Evolutionary conservation across 2,888 invertebrate genomes (phyloP), one percentile per base, ranked within the genome.

Genomic region (Crocallis elinguaria): DNA sequence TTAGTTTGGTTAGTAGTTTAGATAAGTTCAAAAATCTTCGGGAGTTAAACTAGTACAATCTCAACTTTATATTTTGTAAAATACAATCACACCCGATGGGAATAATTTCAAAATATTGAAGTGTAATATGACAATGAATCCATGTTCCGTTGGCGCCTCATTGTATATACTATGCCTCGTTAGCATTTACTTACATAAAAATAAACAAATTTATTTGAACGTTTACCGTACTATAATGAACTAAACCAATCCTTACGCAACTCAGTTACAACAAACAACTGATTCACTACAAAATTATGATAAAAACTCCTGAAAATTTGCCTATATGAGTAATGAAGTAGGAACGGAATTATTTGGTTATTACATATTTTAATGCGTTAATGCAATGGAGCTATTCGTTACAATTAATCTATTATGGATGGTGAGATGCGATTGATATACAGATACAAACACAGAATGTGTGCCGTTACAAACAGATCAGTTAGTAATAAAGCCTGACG

Each of bases 81-180:
- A n/a, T n/a, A n/a, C n/a, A n/a, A n/a, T n/a, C n/a, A 23, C n/a
- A 9, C 25, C 9, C 42, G 54, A 62, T 57, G 51, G 56, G 54
- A 59, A 62, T 62, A 39, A 42, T 57, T 60, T 38, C 41, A 53
- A 25, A 49, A 42, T 27, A 44, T 48, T 41, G 39, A n/a, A 36
- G 39, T 41, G 21, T 39, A 41, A 38, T 42, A 27, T 12, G n/a
- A n/a, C n/a, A n/a, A n/a, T n/a, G n/a, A n/a, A n/a, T n/a, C n/a
- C n/a, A n/a, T n/a, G n/a, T n/a, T n/a, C n/a, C n/a, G n/a, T n/a
- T n/a, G n/a, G n/a, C n/a, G n/a, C n/a, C n/a, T n/a, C n/a, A n/a
- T n/a, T n/a, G n/a, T n/a, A n/a, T n/a, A n/a, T n/a, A n/a, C n/a
- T n/a, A n/a, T n/a, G n/a, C n/a, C n/a, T n/a, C n/a, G n/a, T n/a